Evolutionary conservation across 2,113 vertebrate genomes (phyloP).

Genomic region (Bostrychus sinensis): DNA sequence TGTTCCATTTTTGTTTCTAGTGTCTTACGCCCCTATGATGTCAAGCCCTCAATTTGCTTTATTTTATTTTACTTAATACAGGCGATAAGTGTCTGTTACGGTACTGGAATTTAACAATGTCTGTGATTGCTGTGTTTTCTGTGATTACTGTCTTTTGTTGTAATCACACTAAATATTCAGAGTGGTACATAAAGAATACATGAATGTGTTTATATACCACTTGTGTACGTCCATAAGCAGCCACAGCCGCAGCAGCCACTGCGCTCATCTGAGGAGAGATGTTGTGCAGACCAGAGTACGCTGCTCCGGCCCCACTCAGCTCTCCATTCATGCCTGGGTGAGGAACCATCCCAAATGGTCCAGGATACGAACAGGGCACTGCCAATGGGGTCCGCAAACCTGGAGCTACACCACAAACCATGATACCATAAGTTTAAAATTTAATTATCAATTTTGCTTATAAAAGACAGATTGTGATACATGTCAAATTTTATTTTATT

Average conservation of each 20-base stretch:
- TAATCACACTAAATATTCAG: background rate
- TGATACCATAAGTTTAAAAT: too few relatives aligned
- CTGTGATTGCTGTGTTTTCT: background rate
- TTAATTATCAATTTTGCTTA: too few relatives aligned
- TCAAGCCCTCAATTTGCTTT: background rate
- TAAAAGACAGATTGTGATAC: too few relatives aligned
- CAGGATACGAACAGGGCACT: constrained; percentile 86
- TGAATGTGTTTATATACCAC: constrained; percentile 82
- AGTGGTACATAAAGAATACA: background rate
- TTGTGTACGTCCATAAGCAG: constrained; percentile 90
- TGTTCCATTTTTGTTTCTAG: too few relatives aligned
- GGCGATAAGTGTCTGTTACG: background rate
- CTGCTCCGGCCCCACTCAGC: constrained; percentile 84
- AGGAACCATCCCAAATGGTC: constrained; percentile 93
- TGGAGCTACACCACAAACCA: constrained; percentile 70
- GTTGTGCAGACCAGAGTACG: constrained; percentile 87
- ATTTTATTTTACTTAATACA: background rate
- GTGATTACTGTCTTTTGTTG: background rate
- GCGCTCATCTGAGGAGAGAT: constrained; percentile 94
- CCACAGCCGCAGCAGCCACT: constrained; percentile 81
- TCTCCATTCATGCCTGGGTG: constrained; percentile 95
- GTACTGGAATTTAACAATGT: background rate
- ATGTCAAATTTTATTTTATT: too few relatives aligned
- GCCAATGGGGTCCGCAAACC: constrained; percentile 90
- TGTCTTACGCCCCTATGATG: too few relatives aligned